A percentile compares a stretch with the other conserved stretches of the same genome.
These are phyloP conservation scores for Xyliphius kryptos DNA, from an alignment of 2,113 vertebrate genomes.

Conservation along the genomic window DNA sequence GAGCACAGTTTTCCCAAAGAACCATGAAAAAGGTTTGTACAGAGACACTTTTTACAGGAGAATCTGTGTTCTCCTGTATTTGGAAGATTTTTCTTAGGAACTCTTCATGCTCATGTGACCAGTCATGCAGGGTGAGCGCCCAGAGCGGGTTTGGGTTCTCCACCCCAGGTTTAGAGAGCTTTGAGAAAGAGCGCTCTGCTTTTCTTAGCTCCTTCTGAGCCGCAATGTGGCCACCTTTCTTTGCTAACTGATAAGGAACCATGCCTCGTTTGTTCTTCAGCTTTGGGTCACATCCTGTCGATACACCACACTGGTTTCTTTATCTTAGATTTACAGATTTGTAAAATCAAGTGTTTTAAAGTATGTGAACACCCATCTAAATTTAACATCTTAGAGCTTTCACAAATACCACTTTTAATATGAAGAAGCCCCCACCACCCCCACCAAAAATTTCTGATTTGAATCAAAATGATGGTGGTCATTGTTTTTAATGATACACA, in stretches of 20 bases:
- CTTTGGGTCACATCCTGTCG: constrained; percentile 81
- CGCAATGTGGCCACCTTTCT: constrained; percentile 68
- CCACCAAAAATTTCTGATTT: too few species aligned
- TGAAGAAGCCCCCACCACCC: too few species aligned
- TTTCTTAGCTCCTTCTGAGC: constrained; percentile 69
- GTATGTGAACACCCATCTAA: too few species aligned
- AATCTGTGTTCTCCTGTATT: constrained; percentile 32
- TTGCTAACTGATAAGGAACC: constrained; percentile 71
- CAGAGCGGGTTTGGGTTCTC: constrained; percentile 58
- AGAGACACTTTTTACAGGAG: constrained; percentile 49
- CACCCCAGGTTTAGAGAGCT: constrained; percentile 48
- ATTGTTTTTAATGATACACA: too few species aligned
- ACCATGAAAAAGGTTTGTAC: constrained; percentile 30
- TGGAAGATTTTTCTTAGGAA: constrained; percentile 59
- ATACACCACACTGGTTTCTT: too few species aligned
- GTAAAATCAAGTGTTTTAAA: too few species aligned
- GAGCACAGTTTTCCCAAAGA: constrained; percentile 64
- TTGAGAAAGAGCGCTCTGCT: constrained; percentile 63
- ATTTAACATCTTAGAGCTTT: too few species aligned
- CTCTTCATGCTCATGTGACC: constrained; percentile 72
- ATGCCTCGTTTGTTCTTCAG: constrained; percentile 70
- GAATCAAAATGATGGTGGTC: too few species aligned
- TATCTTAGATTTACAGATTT: too few species aligned
- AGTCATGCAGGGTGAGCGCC: constrained; percentile 80
- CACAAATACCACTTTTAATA: too few species aligned